Conservation (phyloP, 1,140 invertebrate genomes). For the Bombyx mandarina region DNA sequence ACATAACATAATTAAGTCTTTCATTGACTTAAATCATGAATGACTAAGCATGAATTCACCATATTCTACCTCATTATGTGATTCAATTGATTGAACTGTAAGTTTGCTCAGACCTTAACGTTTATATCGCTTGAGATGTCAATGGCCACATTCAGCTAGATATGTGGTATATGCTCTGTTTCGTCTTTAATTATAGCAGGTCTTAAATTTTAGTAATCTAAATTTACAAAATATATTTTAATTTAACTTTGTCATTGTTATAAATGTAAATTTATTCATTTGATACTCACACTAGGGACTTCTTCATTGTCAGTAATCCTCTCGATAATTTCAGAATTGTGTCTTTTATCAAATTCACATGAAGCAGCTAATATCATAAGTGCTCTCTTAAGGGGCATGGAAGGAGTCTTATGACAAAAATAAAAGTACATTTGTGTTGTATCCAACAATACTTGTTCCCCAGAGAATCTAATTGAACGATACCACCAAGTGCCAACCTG, state of each 20-base stretch:
- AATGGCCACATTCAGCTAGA: too few species aligned
- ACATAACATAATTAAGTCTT: too few species aligned
- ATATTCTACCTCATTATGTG: too few species aligned
- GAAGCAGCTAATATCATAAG: slow-evolving; percentile 97
- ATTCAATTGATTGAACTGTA: too few species aligned
- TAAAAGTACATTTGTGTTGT: slow-evolving; percentile 97
- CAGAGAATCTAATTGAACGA: slow-evolving; percentile 95
- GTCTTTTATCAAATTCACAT: slow-evolving; percentile 94
- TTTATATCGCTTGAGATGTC: too few species aligned
- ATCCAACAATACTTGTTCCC: slow-evolving; percentile 94
- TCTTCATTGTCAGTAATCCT: slow-evolving; percentile 95
- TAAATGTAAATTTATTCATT: not conserved
- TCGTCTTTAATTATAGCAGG: too few species aligned
- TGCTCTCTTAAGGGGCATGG: slow-evolving; percentile 94
- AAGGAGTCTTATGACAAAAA: slow-evolving; percentile 95
- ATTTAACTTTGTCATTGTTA: not conserved
- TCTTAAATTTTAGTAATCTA: too few species aligned
- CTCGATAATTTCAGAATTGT: slow-evolving; percentile 95
- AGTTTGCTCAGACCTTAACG: too few species aligned
- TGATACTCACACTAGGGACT: slow-evolving; percentile 83
- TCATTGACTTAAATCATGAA: too few species aligned
- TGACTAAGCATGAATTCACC: too few species aligned
- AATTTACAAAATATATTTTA: not conserved
- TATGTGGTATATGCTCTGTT: too few species aligned
- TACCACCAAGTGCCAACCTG: slow-evolving; percentile 99